Percentiles rank a stretch among this genome's conserved stretches.
phyloP scores from a whole-genome alignment of 2,113 vertebrate species.

The Cheilinus undulatus region DNA sequence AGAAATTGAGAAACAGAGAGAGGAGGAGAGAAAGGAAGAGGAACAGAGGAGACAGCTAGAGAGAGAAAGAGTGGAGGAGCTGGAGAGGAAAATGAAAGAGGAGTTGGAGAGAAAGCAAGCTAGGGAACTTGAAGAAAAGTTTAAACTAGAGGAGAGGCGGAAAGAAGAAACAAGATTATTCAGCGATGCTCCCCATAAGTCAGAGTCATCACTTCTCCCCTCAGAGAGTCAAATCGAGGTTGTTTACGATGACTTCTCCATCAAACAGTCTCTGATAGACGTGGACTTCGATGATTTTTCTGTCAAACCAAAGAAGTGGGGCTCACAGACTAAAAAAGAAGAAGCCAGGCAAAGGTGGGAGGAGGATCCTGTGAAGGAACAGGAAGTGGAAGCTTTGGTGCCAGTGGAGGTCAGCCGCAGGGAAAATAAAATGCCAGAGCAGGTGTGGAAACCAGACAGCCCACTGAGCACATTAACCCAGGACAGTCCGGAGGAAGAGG shows the following conservation, averaged over 20 bases:
- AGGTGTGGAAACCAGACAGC: slow-evolving; percentile 17
- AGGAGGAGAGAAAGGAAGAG: slow-evolving; percentile 2
- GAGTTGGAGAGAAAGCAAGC: slow-evolving; percentile 30
- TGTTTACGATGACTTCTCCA: slow-evolving; percentile 73
- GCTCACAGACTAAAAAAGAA: slow-evolving; percentile 30
- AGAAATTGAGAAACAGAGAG: slow-evolving; percentile 18
- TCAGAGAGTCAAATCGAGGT: background rate
- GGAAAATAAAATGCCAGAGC: background rate
- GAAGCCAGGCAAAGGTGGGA: background rate
- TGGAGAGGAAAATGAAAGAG: slow-evolving; percentile 27
- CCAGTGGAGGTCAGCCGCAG: background rate
- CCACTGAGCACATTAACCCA: background rate
- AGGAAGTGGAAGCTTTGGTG: background rate
- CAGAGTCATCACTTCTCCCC: background rate
- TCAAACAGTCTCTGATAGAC: slow-evolving; percentile 30
- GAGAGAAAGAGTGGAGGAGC: slow-evolving; percentile 18
- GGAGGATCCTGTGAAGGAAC: background rate
- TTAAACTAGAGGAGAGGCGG: slow-evolving; percentile 2
- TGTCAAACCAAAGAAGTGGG: slow-evolving; percentile 68
- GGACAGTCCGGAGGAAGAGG: background rate
- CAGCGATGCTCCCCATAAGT: slow-evolving; percentile 31
- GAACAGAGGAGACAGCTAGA: slow-evolving; percentile 24
- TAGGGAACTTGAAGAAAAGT: slow-evolving; percentile 28
- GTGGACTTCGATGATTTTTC: slow-evolving; percentile 76
- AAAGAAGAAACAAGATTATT: background rate